Evolutionary conservation across 1,140 invertebrate genomes (phyloP).

Genomic region (Pseudomyrmex cubaensis): DNA sequence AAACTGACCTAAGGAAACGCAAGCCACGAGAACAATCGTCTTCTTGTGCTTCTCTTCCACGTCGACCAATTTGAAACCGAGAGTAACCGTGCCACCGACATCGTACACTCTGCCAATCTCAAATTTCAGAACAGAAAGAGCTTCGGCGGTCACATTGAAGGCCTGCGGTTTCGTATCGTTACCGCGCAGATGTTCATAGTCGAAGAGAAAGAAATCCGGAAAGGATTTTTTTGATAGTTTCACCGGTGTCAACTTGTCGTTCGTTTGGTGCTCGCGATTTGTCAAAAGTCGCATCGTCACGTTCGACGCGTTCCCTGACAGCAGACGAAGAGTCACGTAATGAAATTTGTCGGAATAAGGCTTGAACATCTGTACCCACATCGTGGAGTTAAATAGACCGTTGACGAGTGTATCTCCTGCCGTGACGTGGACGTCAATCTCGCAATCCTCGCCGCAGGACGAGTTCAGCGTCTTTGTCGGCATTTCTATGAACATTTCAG

Average conservation of each 20-base stretch:
- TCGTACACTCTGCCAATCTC: conserved; percentile 88
- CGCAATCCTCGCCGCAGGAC: conserved; percentile 78
- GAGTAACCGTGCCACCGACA: conserved; percentile 89
- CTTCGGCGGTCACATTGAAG: conserved; percentile 87
- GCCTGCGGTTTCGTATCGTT: conserved; percentile 87
- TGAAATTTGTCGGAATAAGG: conserved; percentile 87
- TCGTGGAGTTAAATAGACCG: conserved; percentile 70
- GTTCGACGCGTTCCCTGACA: conserved; percentile 75
- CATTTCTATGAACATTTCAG: conserved; percentile 85
- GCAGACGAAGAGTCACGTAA: conserved; percentile 81
- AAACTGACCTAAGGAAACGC: conserved; percentile 79
- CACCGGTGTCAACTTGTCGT: conserved; percentile 65
- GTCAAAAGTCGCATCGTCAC: conserved; percentile 60
- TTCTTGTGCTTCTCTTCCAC: conserved; percentile 85
- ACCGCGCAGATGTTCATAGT: conserved; percentile 88
- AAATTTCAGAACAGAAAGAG: conserved; percentile 88
- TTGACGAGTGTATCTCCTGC: conserved; percentile 69
- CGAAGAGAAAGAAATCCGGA: conserved; percentile 90
- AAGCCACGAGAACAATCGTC: conserved; percentile 78
- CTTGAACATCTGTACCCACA: conserved; percentile 82
- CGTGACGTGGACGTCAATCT: conserved; percentile 75
- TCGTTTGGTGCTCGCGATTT: not conserved
- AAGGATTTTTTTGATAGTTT: conserved; percentile 88
- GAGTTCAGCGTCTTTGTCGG: conserved; percentile 75
- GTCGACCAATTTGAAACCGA: conserved; percentile 87